A percentile compares a stretch with the other conserved stretches of the same genome.
Evolutionary conservation across 2,888 invertebrate genomes (phyloP).

Genomic region (Heliconius charithonia): DNA sequence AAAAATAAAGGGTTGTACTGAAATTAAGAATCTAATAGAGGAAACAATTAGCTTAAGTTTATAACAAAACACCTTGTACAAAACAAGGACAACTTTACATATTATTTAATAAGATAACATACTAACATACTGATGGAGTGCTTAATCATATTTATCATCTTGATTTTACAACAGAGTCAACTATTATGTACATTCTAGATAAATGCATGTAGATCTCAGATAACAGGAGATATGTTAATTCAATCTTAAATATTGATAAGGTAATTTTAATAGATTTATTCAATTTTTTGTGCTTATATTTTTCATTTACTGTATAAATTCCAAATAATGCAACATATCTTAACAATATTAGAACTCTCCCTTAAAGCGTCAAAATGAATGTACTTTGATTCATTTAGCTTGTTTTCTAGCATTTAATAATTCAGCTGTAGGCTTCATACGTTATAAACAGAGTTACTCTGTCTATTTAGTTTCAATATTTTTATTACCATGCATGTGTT

Average conservation of each 20-base stretch:
- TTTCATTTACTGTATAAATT: no score
- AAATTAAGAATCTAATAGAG: no score
- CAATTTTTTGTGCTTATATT: not conserved
- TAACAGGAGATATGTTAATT: conserved; percentile 7
- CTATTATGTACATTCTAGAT: not conserved
- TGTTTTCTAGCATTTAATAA: no score
- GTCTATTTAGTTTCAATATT: no score
- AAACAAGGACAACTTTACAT: not conserved
- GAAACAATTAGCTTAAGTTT: not conserved
- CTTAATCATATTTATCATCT: not conserved
- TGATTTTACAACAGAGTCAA: not conserved
- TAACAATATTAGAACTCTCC: no score
- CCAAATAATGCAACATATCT: no score
- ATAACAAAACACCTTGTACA: not conserved
- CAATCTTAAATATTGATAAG: conserved; percentile 4
- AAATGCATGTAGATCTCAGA: conserved; percentile 14
- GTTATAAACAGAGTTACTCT: no score
- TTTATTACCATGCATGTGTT: no score
- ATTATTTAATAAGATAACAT: not conserved
- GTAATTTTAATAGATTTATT: not conserved
- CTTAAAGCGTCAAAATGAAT: no score
- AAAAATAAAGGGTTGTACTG: no score
- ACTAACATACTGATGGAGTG: not conserved
- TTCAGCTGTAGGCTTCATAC: no score
- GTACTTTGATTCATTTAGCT: no score